Evolutionary conservation across 2,797 vertebrate genomes (phyloP).

Genomic region (Eutrigla gurnardus): DNA sequence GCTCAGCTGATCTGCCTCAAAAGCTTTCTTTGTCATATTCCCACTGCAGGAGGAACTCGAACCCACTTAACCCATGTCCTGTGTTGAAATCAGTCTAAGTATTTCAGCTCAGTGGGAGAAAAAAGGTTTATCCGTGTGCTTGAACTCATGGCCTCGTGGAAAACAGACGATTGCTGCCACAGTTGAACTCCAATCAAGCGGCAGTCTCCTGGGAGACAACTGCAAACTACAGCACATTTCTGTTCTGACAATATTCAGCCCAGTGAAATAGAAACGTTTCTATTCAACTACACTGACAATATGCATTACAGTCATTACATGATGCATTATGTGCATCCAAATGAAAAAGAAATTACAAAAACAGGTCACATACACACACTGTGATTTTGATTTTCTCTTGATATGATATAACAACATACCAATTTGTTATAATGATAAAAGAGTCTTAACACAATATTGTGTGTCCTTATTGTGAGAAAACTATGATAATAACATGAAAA

Average conservation of each 20-base stretch:
- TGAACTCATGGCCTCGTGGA: slow-evolving; percentile 26
- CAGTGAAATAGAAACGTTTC: neutral
- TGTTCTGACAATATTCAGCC: neutral
- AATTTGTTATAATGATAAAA: neutral
- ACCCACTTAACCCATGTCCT: slow-evolving; percentile 47
- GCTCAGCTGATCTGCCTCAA: slow-evolving; percentile 43
- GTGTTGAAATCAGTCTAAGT: slow-evolving; percentile 35
- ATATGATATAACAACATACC: neutral
- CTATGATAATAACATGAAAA: neutral
- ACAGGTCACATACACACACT: neutral
- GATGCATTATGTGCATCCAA: neutral
- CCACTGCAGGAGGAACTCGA: slow-evolving; percentile 37
- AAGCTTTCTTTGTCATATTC: slow-evolving; percentile 48
- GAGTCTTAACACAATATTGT: neutral
- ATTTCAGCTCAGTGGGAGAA: slow-evolving; percentile 28
- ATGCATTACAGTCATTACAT: neutral
- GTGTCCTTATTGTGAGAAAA: neutral
- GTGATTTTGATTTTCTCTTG: neutral
- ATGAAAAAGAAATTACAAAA: neutral
- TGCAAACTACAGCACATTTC: neutral
- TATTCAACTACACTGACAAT: neutral
- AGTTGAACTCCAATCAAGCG: neutral
- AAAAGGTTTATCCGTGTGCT: slow-evolving; percentile 29
- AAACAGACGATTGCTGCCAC: slow-evolving; percentile 16
- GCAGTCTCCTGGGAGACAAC: slow-evolving; percentile 5